A percentile compares a stretch with the other conserved stretches of the same genome.
phyloP scores from a whole-genome alignment of 2,888 invertebrate species.

The Chouioia cunea region DNA sequence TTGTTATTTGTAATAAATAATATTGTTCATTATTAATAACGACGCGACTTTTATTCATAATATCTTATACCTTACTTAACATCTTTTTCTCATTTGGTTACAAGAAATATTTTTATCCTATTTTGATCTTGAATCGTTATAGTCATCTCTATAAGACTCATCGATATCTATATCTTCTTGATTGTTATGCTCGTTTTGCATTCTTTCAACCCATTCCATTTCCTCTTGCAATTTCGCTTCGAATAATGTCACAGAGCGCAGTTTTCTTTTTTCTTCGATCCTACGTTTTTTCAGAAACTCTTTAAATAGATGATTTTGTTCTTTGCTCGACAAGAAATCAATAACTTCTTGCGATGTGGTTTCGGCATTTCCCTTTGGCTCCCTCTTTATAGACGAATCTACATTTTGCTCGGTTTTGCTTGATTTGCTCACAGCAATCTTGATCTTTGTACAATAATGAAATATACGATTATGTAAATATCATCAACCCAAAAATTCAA shows the following conservation, averaged over 20 bases:
- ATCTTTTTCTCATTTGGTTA: no score
- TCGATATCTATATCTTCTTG: conserved; percentile 2
- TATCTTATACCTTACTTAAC: not conserved
- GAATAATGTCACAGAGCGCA: conserved; percentile 10
- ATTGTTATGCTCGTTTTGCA: not conserved
- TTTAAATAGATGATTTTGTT: conserved; percentile 71
- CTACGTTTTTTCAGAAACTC: conserved; percentile 72
- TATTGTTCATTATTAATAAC: no score
- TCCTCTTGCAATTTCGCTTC: conserved; percentile 29
- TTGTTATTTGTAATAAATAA: conserved; percentile 16
- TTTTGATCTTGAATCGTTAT: conserved; percentile 15
- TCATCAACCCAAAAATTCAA: conserved; percentile 6
- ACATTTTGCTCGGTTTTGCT: conserved; percentile 56
- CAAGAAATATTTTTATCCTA: not conserved
- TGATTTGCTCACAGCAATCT: conserved; percentile 59
- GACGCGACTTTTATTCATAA: no score
- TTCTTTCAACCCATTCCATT: conserved; percentile 9
- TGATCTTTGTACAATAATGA: conserved; percentile 57
- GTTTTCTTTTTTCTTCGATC: conserved; percentile 61
- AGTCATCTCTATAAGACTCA: conserved; percentile 25
- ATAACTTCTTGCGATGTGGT: conserved; percentile 39
- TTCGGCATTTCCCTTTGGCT: not conserved
- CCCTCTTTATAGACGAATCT: conserved; percentile 16
- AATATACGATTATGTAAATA: not conserved
- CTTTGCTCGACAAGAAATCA: conserved; percentile 53